Evolutionary conservation across 2,113 vertebrate species (phyloP).

Genomic region (Pseudorhombus dupliciocellatus): DNA sequence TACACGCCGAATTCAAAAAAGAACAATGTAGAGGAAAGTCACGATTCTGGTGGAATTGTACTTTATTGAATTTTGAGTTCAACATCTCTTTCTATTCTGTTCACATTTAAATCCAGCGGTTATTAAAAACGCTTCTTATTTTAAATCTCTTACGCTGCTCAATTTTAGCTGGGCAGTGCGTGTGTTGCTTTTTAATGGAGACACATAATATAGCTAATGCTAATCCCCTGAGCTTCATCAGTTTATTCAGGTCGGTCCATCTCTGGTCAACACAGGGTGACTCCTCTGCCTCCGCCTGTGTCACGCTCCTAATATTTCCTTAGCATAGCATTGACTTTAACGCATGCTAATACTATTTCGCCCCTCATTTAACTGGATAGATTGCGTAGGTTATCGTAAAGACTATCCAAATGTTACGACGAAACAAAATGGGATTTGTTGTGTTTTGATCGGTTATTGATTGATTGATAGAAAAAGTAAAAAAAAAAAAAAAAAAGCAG

Average conservation of each 20-base stretch:
- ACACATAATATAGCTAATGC: conserved; percentile 29
- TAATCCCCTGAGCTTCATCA: conserved; percentile 28
- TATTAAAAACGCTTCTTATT: conserved; percentile 16
- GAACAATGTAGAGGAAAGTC: conserved; percentile 46
- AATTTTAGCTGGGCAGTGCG: conserved; percentile 22
- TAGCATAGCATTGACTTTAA: conserved; percentile 4
- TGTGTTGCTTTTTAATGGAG: conserved; percentile 35
- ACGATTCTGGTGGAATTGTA: conserved; percentile 39
- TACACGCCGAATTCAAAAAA: conserved; percentile 50
- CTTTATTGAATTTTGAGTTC: conserved; percentile 32
- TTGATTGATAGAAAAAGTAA: not conserved
- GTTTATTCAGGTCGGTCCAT: conserved; percentile 29
- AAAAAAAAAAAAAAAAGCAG: not conserved
- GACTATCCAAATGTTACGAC: no score
- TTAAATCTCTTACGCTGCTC: conserved; percentile 37
- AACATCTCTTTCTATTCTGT: conserved; percentile 11
- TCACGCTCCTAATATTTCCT: not conserved
- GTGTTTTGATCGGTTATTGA: no score
- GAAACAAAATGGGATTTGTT: no score
- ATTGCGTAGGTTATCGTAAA: no score
- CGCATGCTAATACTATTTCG: not conserved
- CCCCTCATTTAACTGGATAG: no score
- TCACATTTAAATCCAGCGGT: conserved; percentile 40
- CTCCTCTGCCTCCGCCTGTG: conserved; percentile 8
- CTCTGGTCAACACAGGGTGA: conserved; percentile 20